Base-by-base conservation (phyloP, 2,113 vertebrate genomes). In the Lipophrys pholis region DNA sequence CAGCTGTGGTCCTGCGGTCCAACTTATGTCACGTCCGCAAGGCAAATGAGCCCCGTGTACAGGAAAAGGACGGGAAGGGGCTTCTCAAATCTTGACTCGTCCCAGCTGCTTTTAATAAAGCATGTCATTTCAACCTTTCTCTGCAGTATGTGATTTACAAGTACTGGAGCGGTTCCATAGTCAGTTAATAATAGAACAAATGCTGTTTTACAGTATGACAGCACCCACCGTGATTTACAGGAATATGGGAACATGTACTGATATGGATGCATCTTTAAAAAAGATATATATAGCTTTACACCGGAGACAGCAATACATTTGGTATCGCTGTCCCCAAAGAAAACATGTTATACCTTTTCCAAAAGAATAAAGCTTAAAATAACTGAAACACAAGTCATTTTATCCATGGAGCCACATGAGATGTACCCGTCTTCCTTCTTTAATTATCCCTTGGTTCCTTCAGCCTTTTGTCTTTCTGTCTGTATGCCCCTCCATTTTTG, bases 121-220 rank as follows among this genome's bases (percentile, higher is more conserved):
- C 1, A 12, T 14, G 54, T 54, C 11, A 38, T 55, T 67, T 45
- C 30, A 38, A 21, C 12, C 45, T 38, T 67, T 67, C 50, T 6
- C 50, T 75, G 66, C 65, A 59, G 43, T 6, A 12, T 35, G 9
- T 78, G 56, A 69, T 79, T 72, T 76, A 82, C 43, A 69, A 52
- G 38, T 58, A 36, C 62, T 63, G 56, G 78, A 78, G 46, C 68
- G 5, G 46, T 61, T 76, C 68, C 54, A 65, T 30, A 51, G 45
- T 48, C 79, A 30, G 17, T 77, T 77, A 82, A 77, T 73, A 73
- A 62, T 63, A 68, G 73, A 67, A 76, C 51, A 61, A 72, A 77
- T 69, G 36, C 21, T 48, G 15, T 14, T 6, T 48, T 6, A 69
- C 46, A 54, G 50, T 43, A 15, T 59, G 74, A 73, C 58, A 54